phyloP scores from a whole-genome alignment of 2,113 vertebrate species.

The Podilymbus podiceps region DNA sequence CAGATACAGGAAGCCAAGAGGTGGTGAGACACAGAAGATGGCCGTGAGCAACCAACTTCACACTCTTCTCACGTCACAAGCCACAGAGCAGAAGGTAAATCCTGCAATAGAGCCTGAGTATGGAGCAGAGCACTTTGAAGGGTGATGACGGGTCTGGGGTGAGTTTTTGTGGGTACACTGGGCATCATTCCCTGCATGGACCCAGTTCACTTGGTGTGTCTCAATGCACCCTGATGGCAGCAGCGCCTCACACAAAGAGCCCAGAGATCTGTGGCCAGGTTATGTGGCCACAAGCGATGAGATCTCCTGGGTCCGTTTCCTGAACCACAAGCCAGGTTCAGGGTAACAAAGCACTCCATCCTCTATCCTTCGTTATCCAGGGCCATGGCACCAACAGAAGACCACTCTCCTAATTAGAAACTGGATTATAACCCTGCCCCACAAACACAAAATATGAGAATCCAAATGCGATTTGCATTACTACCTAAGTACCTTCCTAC shows the following conservation, averaged over 20 bases:
- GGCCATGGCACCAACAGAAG: not conserved
- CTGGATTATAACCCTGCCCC: not conserved
- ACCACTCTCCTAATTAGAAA: not conserved
- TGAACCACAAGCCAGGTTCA: not conserved
- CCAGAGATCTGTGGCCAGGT: not conserved
- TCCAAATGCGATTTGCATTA: not conserved
- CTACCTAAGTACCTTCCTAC: not conserved
- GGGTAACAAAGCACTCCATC: not conserved
- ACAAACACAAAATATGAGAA: not conserved
- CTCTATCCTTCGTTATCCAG: not conserved
- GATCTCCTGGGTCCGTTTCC: not conserved
- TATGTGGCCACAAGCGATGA: not conserved
- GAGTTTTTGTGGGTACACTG: not conserved
- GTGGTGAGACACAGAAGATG: not conserved
- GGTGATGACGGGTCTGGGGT: not conserved
- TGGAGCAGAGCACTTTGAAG: not conserved
- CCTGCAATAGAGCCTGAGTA: accelerated
- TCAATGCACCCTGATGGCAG: not conserved
- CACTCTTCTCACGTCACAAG: accelerated
- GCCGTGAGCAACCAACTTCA: not conserved
- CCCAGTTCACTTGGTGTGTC: not conserved
- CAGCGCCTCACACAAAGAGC: not conserved
- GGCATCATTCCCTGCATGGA: not conserved
- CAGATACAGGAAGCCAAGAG: not conserved
- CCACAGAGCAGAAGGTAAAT: not conserved